phyloP scores from a whole-genome alignment of 2,113 vertebrate species.

The Aramus guarauna region DNA sequence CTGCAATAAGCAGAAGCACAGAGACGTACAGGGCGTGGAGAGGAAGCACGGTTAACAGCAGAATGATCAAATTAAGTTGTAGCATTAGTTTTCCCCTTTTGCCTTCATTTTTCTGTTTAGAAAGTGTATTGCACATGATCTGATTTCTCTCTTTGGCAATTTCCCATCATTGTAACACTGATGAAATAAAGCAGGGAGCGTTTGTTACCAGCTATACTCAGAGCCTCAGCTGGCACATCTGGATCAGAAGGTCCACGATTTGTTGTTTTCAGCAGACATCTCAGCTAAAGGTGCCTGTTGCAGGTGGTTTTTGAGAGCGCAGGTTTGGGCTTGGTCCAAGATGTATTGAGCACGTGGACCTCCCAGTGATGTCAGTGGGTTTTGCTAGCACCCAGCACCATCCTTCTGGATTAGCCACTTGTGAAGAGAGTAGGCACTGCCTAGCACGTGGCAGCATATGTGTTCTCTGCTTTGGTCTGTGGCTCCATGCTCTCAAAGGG shows the following conservation, averaged over 20 bases:
- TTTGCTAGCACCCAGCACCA: neutral
- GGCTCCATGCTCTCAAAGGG: neutral
- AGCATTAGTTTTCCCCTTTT: neutral
- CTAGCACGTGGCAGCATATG: rapidly evolving
- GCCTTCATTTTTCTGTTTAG: neutral
- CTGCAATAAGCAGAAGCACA: neutral
- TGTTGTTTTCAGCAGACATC: slow-evolving; percentile 10
- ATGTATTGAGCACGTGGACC: neutral
- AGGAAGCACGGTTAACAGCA: neutral
- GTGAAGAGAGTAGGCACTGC: neutral
- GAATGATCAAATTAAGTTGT: neutral
- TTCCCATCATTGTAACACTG: neutral
- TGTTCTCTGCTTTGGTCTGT: neutral
- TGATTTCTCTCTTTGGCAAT: neutral
- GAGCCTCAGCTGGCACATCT: neutral
- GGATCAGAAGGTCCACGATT: neutral
- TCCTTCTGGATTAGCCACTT: neutral
- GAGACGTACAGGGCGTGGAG: neutral
- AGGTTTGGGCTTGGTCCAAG: neutral
- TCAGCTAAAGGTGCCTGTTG: neutral
- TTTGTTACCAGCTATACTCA: neutral
- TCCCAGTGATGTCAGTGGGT: neutral
- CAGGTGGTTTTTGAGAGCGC: neutral
- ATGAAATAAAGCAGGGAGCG: neutral
- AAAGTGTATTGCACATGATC: neutral